These are phyloP conservation scores for Coptodon bakossiorum DNA, from an alignment of 2,113 vertebrate genomes.

Conservation along the genomic window DNA sequence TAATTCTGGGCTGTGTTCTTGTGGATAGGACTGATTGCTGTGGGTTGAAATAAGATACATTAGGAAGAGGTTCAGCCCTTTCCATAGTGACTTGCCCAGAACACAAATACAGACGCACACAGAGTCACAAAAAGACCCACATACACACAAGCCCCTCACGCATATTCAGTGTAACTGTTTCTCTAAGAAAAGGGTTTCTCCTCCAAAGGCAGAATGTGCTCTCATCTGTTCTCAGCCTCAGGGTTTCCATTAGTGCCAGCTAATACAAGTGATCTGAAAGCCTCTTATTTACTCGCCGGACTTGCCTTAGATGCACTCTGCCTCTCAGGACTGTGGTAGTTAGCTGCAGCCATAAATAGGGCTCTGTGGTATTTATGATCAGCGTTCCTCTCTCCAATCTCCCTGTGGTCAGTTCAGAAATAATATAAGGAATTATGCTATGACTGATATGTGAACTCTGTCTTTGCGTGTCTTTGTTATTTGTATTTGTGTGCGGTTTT, in stretches of 20 bases:
- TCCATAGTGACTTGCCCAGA: conserved; percentile 46
- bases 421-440: conserved; percentile 11
- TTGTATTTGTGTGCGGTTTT: neutral
- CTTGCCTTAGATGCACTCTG: conserved; percentile 41
- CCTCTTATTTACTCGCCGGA: conserved; percentile 54
- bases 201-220: conserved; percentile 31
- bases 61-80: conserved; percentile 49
- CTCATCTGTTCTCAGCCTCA: conserved; percentile 41
- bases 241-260: conserved; percentile 61
- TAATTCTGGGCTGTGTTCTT: conserved; percentile 61
- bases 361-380: conserved; percentile 21
- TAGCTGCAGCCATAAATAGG: conserved; percentile 25
- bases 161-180: conserved; percentile 16
- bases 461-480: neutral
- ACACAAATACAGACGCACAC: conserved; percentile 10
- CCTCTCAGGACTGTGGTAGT: conserved; percentile 14
- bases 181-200: conserved; percentile 22
- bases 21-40: conserved; percentile 57
- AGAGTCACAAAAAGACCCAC: conserved; percentile 3
- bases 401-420: conserved; percentile 13
- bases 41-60: conserved; percentile 61
- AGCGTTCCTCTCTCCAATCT: conserved; percentile 1
- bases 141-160: conserved; percentile 10
- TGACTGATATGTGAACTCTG: conserved; percentile 14
- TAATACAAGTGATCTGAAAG: conserved; percentile 59